Evolutionary conservation across 2,113 vertebrate genomes (phyloP).

Genomic region (Hymenochirus boettgeri): DNA sequence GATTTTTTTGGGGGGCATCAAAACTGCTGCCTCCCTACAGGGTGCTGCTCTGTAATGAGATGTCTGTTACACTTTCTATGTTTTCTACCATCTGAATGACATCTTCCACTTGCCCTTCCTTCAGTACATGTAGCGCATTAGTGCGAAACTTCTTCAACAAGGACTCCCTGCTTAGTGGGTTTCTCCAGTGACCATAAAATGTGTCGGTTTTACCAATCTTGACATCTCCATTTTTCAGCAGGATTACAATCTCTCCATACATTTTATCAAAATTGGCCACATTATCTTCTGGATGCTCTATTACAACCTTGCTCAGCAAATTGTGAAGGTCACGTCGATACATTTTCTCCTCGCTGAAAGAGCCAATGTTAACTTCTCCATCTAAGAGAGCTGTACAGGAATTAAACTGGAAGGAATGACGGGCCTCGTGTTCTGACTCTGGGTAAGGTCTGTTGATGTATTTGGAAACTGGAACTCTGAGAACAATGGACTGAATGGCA

Average conservation of each 20-base stretch:
- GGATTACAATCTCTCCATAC: conserved; percentile 76
- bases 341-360: conserved; percentile 62
- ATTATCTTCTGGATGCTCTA: conserved; percentile 79
- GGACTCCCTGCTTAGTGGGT: conserved; percentile 73
- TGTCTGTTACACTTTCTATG: conserved; percentile 58
- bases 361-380: conserved; percentile 69
- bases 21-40: no score
- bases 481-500: conserved; percentile 64
- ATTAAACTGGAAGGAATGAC: conserved; percentile 85
- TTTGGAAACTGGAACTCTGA: conserved; percentile 76
- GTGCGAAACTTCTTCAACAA: conserved; percentile 73
- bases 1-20: no score
- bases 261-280: conserved; percentile 73
- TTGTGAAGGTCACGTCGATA: conserved; percentile 62
- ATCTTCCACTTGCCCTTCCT: conserved; percentile 57
- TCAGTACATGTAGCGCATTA: conserved; percentile 66
- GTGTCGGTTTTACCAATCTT: conserved; percentile 73
- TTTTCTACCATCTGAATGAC: conserved; percentile 65
- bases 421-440: conserved; percentile 75
- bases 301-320: conserved; percentile 67
- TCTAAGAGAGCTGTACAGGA: conserved; percentile 77
- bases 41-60: no score
- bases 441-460: conserved; percentile 85
- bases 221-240: conserved; percentile 66
- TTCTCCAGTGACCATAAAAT: conserved; percentile 87